Evolutionary conservation across 1,140 invertebrate species (phyloP).

Genomic region (Medauroidea extradentata): DNA sequence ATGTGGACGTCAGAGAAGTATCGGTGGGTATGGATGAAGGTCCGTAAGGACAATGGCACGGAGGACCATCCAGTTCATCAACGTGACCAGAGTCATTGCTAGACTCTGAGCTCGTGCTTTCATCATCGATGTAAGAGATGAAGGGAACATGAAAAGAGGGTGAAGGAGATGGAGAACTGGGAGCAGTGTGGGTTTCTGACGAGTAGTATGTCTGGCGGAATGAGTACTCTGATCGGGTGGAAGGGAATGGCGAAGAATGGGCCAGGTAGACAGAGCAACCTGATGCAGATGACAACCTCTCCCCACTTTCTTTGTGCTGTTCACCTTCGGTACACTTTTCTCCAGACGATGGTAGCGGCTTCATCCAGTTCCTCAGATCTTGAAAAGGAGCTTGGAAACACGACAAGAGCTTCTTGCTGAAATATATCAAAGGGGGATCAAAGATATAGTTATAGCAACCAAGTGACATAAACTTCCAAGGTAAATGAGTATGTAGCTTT

Average conservation of each 20-base stretch:
- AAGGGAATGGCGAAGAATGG: constrained; percentile 17
- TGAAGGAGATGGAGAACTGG: constrained; percentile 15
- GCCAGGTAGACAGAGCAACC: constrained; percentile 5
- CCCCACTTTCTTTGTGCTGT: background rate
- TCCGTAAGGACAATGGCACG: constrained; percentile 7
- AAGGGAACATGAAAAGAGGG: constrained; percentile 17
- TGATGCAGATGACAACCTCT: constrained; percentile 4
- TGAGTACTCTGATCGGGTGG: constrained; percentile 18
- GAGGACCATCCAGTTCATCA: constrained; percentile 11
- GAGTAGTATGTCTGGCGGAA: constrained; percentile 18
- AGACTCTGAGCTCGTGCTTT: constrained; percentile 10
- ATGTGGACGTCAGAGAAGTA: constrained; percentile 31
- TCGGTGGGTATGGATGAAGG: constrained; percentile 11
- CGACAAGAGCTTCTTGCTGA: constrained; percentile 53
- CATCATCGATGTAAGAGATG: constrained; percentile 29
- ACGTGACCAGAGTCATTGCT: constrained; percentile 8
- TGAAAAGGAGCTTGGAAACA: constrained; percentile 55
- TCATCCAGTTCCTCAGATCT: constrained; percentile 51
- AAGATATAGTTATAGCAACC: background rate
- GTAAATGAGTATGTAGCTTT: background rate
- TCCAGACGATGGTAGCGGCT: constrained; percentile 37
- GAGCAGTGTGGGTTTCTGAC: constrained; percentile 11
- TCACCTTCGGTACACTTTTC: too few species aligned
- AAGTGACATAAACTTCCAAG: background rate
- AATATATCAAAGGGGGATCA: too few species aligned